Evolutionary conservation across 2,888 invertebrate genomes (phyloP).

Genomic region (Cantharis lateralis): DNA sequence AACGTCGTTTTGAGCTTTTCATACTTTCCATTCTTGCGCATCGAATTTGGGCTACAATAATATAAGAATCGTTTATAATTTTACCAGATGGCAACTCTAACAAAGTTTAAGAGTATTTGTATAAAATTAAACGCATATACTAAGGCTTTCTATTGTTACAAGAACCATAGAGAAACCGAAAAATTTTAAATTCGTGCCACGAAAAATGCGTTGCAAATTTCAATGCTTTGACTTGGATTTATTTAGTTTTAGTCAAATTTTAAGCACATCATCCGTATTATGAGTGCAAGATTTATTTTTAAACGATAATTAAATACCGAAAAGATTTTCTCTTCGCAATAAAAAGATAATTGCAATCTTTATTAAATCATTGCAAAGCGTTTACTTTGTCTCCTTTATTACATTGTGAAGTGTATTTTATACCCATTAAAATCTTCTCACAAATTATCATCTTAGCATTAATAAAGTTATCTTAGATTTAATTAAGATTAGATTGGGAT

Average conservation of each 20-base stretch:
- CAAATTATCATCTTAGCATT: neutral
- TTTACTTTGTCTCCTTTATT: neutral
- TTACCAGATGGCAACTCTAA: conserved; percentile 20
- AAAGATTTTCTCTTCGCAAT: neutral
- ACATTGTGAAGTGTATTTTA: neutral
- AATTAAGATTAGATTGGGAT: conserved; percentile 24
- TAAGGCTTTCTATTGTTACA: conserved; percentile 14
- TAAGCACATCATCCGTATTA: neutral
- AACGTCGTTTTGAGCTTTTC: conserved; percentile 9
- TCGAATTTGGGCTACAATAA: conserved; percentile 25
- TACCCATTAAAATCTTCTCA: neutral
- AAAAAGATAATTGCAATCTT: neutral
- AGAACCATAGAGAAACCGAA: conserved; percentile 23
- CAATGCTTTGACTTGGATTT: neutral
- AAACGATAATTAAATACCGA: neutral
- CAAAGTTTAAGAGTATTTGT: conserved; percentile 28
- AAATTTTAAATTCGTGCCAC: conserved; percentile 30
- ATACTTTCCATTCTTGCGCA: conserved; percentile 26
- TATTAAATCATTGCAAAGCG: neutral
- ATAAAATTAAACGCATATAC: conserved; percentile 12
- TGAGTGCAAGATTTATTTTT: neutral
- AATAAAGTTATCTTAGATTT: conserved; percentile 24
- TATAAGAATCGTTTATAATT: conserved; percentile 20
- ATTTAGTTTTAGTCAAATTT: neutral
- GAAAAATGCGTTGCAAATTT: conserved; percentile 26